Evolutionary conservation across 2,888 invertebrate genomes (phyloP).

Genomic region (Achlya flavicornis): DNA sequence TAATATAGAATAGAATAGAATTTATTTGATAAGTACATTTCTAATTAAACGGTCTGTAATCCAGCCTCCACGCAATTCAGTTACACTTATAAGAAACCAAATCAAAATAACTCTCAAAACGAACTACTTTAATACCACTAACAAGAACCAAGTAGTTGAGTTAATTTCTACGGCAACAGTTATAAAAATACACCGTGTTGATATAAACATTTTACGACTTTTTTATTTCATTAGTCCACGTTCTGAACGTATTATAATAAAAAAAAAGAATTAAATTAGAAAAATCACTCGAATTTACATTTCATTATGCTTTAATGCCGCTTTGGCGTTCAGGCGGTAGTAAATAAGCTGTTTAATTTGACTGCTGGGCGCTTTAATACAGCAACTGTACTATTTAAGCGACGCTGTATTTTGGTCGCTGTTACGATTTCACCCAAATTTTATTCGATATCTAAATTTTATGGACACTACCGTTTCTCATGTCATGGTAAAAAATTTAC

Average conservation of each 20-base stretch:
- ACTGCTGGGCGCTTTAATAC: slow-evolving; percentile 12
- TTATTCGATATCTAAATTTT: not conserved
- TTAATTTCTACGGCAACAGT: slow-evolving; percentile 5
- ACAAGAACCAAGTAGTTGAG: not conserved
- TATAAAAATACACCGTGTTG: slow-evolving; percentile 2
- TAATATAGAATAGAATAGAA: too few species aligned
- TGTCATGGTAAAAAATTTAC: not conserved
- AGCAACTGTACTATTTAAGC: slow-evolving; percentile 9
- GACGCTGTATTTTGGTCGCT: slow-evolving; percentile 13
- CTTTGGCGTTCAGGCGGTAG: slow-evolving; percentile 10
- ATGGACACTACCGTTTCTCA: not conserved
- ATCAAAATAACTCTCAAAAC: not conserved
- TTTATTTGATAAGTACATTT: too few species aligned
- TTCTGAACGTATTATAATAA: not conserved
- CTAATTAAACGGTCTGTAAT: not conserved
- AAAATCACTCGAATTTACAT: slow-evolving; percentile 16
- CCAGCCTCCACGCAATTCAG: not conserved
- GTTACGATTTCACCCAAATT: not conserved
- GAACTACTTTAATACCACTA: slow-evolving; percentile 3
- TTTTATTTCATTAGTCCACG: slow-evolving; percentile 9
- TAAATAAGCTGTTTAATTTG: slow-evolving; percentile 16
- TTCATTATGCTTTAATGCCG: slow-evolving; percentile 15
- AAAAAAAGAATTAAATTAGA: slow-evolving; percentile 11
- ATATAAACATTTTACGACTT: slow-evolving; percentile 9
- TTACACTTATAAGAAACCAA: not conserved